Base-by-base conservation (phyloP, 2,888 invertebrate genomes). In the Drosophila affinis region DNA sequence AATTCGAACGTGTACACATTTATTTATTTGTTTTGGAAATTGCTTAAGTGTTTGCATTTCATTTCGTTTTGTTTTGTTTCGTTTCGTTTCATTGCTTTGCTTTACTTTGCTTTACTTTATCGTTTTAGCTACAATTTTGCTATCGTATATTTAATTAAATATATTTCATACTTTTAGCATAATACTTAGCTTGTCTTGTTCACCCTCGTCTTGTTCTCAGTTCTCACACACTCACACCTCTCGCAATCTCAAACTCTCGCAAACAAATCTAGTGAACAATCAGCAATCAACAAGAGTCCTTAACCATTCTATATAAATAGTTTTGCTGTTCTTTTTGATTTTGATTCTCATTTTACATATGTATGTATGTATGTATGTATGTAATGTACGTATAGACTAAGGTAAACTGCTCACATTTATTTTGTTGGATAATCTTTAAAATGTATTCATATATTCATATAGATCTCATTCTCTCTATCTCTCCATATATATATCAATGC, bases 381-480 rank as follows among this genome's bases (percentile, higher is more conserved):
- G 21, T 21, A 21, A 21, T 21, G 21, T 21, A 24, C 44, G 14
- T 44, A 39, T 68, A 55, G 76, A 77, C 81, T 88, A 87, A 61
- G 71, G 62, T 83, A 76, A 80, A 82, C 83, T 75, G 80, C 67
- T 81, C 87, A 86, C 83, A 82, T 86, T 65, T 62, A 88, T 62
- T 63, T 48, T 47, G 7, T 57, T 63, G 60, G 45, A 59, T 69
- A 9, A 55, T 34, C 56, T 75, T 45, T 52, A 55, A 29, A 29
- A 29, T 29, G 29, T 29, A 9, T 29, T 24, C 24, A 24, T 24
- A 24, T 24, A 24, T 24, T 24, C 24, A 24, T 24, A 24, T 24
- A 24, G 24, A 24, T 24, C 24, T 24, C 24, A 5, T 24, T 29
- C 29, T 29, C 9, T 29, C 9, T 29, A 7, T 29, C 9, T 29